Evolutionary conservation across 1,140 invertebrate species (phyloP), one percentile per base, ranked within the genome.

Genomic region (Condylostylus longicornis): DNA sequence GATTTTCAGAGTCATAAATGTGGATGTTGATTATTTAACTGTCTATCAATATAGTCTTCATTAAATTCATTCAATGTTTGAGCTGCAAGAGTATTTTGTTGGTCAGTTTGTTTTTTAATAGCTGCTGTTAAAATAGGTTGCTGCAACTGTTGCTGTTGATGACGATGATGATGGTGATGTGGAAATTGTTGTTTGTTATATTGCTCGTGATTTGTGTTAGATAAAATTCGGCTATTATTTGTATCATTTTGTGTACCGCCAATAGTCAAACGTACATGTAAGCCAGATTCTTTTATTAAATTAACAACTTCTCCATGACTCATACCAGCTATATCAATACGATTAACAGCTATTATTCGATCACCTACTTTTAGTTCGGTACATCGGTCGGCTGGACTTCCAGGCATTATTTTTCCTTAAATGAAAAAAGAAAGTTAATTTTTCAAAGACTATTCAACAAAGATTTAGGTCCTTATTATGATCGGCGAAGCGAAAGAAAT

Each of bases 291-390:
- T 62, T 96, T 96, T 38, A 86, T 84, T 25, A 85, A 68, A 62
- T 91, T 93, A 9, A 98, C 91, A 36, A 96, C 91, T 54, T 98
- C 91, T 37, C 89, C 89, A 58, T 98, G 94, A 49, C 86, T 82
- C 58, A 97, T 75, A 51, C 83, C 79, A 15, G 82, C 79, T 35
- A 97, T 94, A 42, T 91, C 79, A 33, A 82, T 76, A 31, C 85
- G 82, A 68, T 98, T 98, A 1, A 98, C 93, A 5, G 90, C 89
- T 28, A 96, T 68, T 43, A 98, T 97, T 42, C 87, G 80, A 67
- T 98, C 94, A 1, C 93, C 93, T 7, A 98, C 81, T 51, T 84
- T 82, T 0, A 98, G 65, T 31, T 78, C 72, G 0, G 80, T 83
- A 63, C 90, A 95, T 37, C 85, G 69, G 50, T 94, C 87, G 0